Base-by-base conservation (phyloP, 2,888 invertebrate species). In the Caenorhabditis wallacei region DNA sequence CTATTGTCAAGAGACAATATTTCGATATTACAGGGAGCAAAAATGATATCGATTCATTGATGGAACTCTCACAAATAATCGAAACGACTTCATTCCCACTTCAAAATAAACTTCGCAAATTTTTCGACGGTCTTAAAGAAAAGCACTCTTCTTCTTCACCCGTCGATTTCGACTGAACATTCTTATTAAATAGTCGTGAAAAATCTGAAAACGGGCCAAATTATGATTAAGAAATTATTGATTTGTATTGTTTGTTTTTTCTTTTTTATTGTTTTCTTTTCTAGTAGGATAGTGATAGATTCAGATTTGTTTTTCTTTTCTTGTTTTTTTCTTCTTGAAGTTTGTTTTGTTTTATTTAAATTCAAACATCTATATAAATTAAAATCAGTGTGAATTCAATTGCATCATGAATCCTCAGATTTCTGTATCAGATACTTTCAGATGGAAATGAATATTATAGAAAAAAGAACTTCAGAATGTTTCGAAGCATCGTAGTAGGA, bases 81-180 rank as follows among this genome's bases (percentile, higher is more conserved):
- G 80, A 75, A 16, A 26, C 76, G 16, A 71, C 75, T 0, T 75
- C 80, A 3, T 80, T 84, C 68, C 84, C 84, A 16, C 80, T 84
- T 35, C 75, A 75, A 53, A 61, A 61, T 18, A 64, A 72, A 56
- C 72, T 84, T 48, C 80, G 76, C 8, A 54, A 51, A 24, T 80
- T 84, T 59, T 84, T 84, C 46, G 71, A 84, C 51, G 54, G 76
- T 22, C 24, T 83, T 40, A 74, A 70, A 48, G 40, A 11, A 16
- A 75, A 75, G 48, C 54, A 74, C 43, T 56, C 63, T 7, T 24
- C 61, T 11, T 37, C 72, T n/a, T 51, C 51, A 22, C 22, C 48
- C 18, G 64, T 56, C 57, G 68, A 80, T 18, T 66, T 66, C 13
- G 80, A 80, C 24, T 75, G 69, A 69, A 54, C 0, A 57, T 24